These are phyloP conservation scores for Spilogale gracilis DNA, from an alignment of 2,113 vertebrate species.

Conservation along the genomic window DNA sequence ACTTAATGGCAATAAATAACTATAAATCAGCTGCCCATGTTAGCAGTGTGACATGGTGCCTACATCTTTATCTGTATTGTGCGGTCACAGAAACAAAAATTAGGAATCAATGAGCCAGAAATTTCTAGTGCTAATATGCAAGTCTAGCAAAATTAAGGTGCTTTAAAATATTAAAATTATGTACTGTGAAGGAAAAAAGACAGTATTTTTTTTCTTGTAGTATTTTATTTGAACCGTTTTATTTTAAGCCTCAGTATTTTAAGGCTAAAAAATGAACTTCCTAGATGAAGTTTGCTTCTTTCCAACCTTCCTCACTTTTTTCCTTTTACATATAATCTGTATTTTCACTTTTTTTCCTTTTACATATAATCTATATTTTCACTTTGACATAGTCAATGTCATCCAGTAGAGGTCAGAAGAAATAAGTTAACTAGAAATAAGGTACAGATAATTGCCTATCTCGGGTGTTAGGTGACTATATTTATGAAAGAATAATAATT, in stretches of 20 bases:
- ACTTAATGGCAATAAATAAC: slow-evolving; percentile 43
- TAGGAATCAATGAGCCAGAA: background rate
- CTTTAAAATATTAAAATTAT: background rate
- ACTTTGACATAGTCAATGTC: background rate
- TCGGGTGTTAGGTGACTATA: background rate
- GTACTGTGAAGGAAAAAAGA: slow-evolving; percentile 28
- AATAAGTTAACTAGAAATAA: background rate
- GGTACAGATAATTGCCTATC: background rate
- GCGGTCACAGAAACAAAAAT: background rate
- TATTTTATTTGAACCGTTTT: background rate
- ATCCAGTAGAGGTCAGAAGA: background rate
- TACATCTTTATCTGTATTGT: slow-evolving; percentile 51
- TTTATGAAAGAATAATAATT: background rate
- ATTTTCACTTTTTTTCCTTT: slow-evolving; percentile 39
- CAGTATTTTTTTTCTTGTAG: background rate
- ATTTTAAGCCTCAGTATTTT: slow-evolving; percentile 19
- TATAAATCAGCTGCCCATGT: slow-evolving; percentile 43
- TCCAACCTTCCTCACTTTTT: background rate
- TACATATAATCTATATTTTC: background rate
- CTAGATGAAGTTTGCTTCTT: slow-evolving; percentile 24
- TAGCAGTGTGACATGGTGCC: background rate
- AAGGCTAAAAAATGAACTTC: slow-evolving; percentile 49
- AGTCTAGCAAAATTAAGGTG: background rate
- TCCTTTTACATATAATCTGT: background rate
- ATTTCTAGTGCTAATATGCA: background rate